A percentile compares a stretch with the other conserved stretches of the same genome.
phyloP scores from a whole-genome alignment of 2,888 invertebrate genomes.

The Tetanocera ferruginea region DNA sequence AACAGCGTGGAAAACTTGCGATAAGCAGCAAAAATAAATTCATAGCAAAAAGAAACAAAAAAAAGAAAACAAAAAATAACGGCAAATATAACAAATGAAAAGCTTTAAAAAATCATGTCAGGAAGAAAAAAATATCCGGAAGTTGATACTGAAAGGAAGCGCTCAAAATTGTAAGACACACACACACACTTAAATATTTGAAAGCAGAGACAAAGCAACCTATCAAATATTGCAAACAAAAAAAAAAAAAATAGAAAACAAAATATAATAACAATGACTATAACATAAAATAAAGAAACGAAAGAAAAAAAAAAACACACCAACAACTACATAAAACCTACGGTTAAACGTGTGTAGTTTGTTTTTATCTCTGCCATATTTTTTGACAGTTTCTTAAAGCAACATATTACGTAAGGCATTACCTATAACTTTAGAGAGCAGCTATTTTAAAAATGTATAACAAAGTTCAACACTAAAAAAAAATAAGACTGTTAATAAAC shows the following conservation, averaged over 20 bases:
- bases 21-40: slow-evolving; percentile 51
- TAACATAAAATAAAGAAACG: slow-evolving; percentile 45
- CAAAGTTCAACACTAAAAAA: too few relatives aligned
- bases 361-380: background rate
- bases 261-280: background rate
- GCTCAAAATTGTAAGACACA: background rate
- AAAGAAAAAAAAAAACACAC: slow-evolving; percentile 41
- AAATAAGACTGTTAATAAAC: too few relatives aligned
- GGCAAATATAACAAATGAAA: background rate
- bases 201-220: background rate
- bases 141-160: background rate
- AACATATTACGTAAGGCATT: too few relatives aligned
- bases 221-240: background rate
- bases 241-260: background rate
- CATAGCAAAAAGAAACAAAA: background rate
- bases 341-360: background rate
- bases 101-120: background rate
- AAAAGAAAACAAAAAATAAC: background rate
- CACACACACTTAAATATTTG: background rate
- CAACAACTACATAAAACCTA: background rate
- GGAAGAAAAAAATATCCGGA: background rate
- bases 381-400: too few relatives aligned
- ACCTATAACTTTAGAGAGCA: too few relatives aligned
- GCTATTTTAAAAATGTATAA: too few relatives aligned
- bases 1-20: slow-evolving; percentile 62